phyloP scores from a whole-genome alignment of 2,888 invertebrate genomes.

The Orthosia gracilis region DNA sequence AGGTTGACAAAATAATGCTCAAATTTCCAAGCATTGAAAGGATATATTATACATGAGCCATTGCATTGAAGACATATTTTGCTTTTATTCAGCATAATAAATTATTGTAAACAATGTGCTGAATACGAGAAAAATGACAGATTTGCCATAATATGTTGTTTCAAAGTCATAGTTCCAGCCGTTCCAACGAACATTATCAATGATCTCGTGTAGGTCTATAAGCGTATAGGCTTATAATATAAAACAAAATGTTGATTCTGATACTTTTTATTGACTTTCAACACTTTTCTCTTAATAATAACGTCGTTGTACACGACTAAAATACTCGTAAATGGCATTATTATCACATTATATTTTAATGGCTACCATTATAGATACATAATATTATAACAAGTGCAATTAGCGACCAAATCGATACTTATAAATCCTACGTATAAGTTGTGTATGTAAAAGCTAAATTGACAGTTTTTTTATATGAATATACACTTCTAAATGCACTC shows the following conservation, averaged over 20 bases:
- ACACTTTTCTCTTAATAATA: conserved; percentile 67
- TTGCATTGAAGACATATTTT: no score
- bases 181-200: no score
- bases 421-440: conserved; percentile 20
- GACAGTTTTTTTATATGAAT: not conserved
- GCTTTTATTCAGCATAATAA: no score
- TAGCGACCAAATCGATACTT: conserved; percentile 12
- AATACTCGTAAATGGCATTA: conserved; percentile 87
- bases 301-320: conserved; percentile 71
- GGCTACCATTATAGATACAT: conserved; percentile 63
- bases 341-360: conserved; percentile 82
- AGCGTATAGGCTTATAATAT: no score
- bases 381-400: conserved; percentile 51
- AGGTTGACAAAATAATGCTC: no score
- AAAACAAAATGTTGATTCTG: conserved; percentile 44
- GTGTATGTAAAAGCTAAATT: conserved; percentile 10
- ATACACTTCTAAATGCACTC: conserved; percentile 48
- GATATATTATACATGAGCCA: no score
- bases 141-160: no score
- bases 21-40: no score
- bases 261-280: conserved; percentile 67
- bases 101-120: no score
- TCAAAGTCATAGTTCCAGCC: no score
- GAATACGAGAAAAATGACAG: no score
- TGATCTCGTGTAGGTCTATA: no score